These are phyloP conservation scores for Pristiophorus japonicus DNA, from an alignment of 2,113 vertebrate species.

Conservation along the genomic window DNA sequence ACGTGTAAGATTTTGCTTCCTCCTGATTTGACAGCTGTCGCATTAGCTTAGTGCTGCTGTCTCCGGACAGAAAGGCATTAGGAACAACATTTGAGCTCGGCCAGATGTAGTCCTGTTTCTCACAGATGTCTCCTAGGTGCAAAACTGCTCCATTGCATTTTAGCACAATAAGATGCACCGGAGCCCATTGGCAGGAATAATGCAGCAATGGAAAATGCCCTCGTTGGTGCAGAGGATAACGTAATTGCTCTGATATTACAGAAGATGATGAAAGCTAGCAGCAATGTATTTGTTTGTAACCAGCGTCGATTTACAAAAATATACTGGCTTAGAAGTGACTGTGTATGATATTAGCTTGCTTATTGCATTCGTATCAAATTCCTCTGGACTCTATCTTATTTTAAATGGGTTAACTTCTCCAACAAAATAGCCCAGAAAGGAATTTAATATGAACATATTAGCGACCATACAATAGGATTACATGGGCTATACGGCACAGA, in stretches of 20 bases:
- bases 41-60: neutral
- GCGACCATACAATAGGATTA: too few relatives aligned
- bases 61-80: neutral
- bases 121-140: neutral
- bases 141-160: neutral
- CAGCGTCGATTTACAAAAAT: neutral
- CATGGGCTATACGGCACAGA: too few relatives aligned
- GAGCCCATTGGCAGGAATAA: neutral
- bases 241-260: neutral
- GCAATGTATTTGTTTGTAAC: neutral
- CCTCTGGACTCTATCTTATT: neutral
- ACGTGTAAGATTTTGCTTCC: neutral
- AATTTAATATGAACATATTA: neutral
- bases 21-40: slow-evolving; percentile 10
- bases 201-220: neutral
- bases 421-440: neutral
- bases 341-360: neutral
- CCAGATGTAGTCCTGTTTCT: neutral
- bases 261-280: neutral
- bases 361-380: neutral
- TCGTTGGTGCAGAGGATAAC: neutral
- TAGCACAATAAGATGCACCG: neutral
- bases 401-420: neutral
- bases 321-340: neutral
- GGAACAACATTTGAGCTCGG: neutral